Conservation (phyloP, 2,888 invertebrate genomes). For the Stenurella melanura region DNA sequence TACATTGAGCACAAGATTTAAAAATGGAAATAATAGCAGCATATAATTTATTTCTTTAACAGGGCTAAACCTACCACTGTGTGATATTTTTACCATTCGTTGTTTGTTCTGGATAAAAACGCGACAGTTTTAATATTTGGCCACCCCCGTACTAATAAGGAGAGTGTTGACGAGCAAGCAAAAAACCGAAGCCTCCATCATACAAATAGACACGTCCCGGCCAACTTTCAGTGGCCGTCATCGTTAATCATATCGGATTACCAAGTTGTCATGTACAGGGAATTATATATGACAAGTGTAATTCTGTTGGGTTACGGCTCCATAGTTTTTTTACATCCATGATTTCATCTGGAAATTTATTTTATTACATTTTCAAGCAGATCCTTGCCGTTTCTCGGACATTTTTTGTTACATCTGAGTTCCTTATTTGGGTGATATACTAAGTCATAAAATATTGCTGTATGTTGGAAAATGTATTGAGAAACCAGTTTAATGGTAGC, state of each 20-base stretch:
- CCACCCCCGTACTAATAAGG: not conserved
- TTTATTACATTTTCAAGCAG: not conserved
- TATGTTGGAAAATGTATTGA: not conserved
- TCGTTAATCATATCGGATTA: slow-evolving; percentile 7
- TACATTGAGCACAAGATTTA: no score
- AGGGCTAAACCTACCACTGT: no score
- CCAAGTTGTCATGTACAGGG: not conserved
- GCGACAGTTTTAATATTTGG: no score
- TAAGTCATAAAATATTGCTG: not conserved
- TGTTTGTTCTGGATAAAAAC: no score
- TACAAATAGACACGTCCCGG: slow-evolving; percentile 1
- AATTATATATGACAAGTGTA: not conserved
- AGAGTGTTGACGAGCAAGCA: not conserved
- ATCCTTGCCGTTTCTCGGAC: not conserved
- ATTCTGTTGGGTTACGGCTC: not conserved
- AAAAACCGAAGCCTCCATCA: not conserved
- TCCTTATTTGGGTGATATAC: not conserved
- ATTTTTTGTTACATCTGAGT: not conserved
- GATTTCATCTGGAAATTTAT: not conserved
- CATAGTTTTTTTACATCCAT: not conserved
- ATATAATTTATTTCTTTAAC: no score
- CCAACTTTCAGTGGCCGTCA: not conserved
- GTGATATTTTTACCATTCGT: no score
- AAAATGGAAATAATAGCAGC: no score
- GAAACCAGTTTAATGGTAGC: not conserved